phyloP scores from a whole-genome alignment of 2,113 vertebrate genomes.

The Lepus americanus region DNA sequence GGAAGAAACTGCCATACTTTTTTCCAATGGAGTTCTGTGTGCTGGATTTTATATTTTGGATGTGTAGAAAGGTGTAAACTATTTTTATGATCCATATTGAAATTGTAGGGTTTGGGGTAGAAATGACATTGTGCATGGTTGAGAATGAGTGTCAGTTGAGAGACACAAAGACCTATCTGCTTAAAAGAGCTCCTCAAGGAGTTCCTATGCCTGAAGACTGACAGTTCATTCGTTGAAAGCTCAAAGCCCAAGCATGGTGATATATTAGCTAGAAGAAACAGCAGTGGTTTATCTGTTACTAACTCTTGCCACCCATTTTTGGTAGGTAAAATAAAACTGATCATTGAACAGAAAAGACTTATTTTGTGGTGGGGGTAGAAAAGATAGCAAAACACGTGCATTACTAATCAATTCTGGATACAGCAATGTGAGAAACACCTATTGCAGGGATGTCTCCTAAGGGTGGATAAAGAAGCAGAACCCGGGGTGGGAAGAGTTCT shows the following conservation, averaged over 20 bases:
- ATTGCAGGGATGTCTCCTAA: not conserved
- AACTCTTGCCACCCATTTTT: slow-evolving; percentile 55
- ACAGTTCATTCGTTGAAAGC: slow-evolving; percentile 31
- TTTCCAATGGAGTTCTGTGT: slow-evolving; percentile 45
- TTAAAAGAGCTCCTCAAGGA: not conserved
- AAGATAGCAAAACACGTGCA: not conserved
- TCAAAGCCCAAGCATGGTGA: slow-evolving; percentile 18
- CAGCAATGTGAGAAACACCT: not conserved
- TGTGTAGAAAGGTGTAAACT: slow-evolving; percentile 69
- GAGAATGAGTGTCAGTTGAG: slow-evolving; percentile 9
- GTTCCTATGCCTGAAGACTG: slow-evolving; percentile 26
- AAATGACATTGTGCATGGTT: slow-evolving; percentile 32
- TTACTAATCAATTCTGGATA: not conserved
- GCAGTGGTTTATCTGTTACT: slow-evolving; percentile 44
- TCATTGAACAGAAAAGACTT: slow-evolving; percentile 20
- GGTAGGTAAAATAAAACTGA: not conserved
- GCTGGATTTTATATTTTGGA: slow-evolving; percentile 62
- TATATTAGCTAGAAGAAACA: slow-evolving; percentile 49
- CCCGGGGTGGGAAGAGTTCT: slow-evolving; percentile 73
- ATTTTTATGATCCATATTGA: slow-evolving; percentile 69
- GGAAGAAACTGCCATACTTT: slow-evolving; percentile 54
- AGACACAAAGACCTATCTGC: slow-evolving; percentile 20
- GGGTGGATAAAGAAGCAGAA: slow-evolving; percentile 38
- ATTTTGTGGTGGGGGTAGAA: not conserved
- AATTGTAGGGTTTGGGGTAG: slow-evolving; percentile 64